Evolutionary conservation across 1,140 invertebrate species (phyloP).

Genomic region (Dendroctonus ponderosae): DNA sequence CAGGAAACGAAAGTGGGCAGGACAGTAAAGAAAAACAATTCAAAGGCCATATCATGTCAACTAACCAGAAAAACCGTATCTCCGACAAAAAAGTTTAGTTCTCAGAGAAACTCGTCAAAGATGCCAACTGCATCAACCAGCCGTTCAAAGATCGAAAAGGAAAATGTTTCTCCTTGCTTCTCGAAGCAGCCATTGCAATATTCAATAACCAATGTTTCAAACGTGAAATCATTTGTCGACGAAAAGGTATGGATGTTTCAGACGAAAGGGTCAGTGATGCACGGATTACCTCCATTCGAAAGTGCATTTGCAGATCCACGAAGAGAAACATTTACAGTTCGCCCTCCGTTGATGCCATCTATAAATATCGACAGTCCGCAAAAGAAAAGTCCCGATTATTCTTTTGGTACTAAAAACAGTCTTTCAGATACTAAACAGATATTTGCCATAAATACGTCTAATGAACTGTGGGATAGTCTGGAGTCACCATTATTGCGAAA

Average conservation of each 20-base stretch:
- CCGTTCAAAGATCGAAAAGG: not conserved
- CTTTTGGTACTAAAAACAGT: not conserved
- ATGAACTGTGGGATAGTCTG: conserved; percentile 21
- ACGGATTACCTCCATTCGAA: conserved; percentile 11
- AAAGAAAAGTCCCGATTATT: too few relatives aligned
- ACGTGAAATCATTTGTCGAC: not conserved
- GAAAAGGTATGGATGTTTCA: not conserved
- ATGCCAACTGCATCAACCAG: not conserved
- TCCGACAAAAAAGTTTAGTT: conserved; percentile 25
- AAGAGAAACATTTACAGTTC: conserved; percentile 20
- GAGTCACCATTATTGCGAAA: conserved; percentile 4
- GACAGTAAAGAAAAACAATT: conserved; percentile 3
- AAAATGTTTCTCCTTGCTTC: not conserved
- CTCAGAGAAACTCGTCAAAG: conserved; percentile 17
- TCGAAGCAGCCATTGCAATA: conserved; percentile 1
- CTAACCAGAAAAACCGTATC: conserved; percentile 16
- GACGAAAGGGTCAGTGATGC: not conserved
- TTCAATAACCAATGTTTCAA: conserved; percentile 2
- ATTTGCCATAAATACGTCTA: conserved; percentile 10
- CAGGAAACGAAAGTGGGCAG: conserved; percentile 6
- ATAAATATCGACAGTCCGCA: not conserved
- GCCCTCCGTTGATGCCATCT: conserved; percentile 26
- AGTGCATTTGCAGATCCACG: conserved; percentile 12
- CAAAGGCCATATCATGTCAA: not conserved
- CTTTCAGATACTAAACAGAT: not conserved